Evolutionary conservation across 2,113 vertebrate species (phyloP), one percentile per base, ranked within the genome.

Genomic region (Mus pahari): DNA sequence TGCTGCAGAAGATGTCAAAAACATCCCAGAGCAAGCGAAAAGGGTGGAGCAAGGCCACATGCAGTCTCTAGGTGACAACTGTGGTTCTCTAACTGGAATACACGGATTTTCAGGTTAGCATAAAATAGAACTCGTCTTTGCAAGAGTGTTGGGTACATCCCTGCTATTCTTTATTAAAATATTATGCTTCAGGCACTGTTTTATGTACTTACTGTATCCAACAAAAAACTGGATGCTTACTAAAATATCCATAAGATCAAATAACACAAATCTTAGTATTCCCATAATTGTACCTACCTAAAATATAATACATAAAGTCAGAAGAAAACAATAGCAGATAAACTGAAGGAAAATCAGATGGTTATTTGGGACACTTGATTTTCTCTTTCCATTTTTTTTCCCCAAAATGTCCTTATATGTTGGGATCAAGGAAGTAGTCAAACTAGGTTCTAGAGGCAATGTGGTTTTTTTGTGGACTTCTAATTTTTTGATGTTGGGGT

Each of bases 181-280:
- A 75, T 91, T 82, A 60, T 83, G 16, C 86, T 17, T 12, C 42
- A 55, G 28, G 24, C 28, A 86, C 11, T 92, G 11, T 87, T 93
- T 95, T 55, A 73, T 16, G 24, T 78, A 94, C 11, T 73, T 62
- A 66, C 20, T 84, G 7, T 79, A 58, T 31, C 66, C 45, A 79
- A 86, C 84, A 24, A 88, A 86, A 90, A 95, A 68, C 13, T 33
- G 7, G 93, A 87, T 55, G 74, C 83, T 50, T 6, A 88, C 36
- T 71, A 81, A 79, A 94, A 94, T 20, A 60, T 11, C 75, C 9
- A 92, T 81, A 83, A 92, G 84, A 92, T 77, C 79, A 91, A 93
- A 91, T 87, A 64, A 93, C 88, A 71, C 20, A 91, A 91, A 62
- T 71, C 33, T 70, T 28, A 81, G 48, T 11, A 60, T 17, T 14